Evolutionary conservation across 1,140 invertebrate species (phyloP).

Genomic region (Drosophila parvula): DNA sequence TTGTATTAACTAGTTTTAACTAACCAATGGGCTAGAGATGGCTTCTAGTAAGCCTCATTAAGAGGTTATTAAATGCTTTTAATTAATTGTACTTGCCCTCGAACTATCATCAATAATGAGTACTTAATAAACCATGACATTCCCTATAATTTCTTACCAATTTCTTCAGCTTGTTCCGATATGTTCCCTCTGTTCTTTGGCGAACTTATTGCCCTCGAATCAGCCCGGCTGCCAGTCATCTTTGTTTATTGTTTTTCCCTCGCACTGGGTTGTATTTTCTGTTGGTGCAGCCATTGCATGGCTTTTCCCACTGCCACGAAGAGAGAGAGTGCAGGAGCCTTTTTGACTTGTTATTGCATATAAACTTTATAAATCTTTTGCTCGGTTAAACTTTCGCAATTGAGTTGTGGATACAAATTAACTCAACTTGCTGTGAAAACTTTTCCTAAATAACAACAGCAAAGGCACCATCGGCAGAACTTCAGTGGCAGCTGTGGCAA

Average conservation of each 20-base stretch:
- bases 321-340: slow-evolving; percentile 26
- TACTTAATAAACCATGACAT: background rate
- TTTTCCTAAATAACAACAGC: slow-evolving; percentile 67
- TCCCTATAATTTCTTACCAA: background rate
- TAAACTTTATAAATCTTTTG: slow-evolving; percentile 82
- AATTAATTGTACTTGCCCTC: background rate
- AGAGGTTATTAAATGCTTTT: background rate
- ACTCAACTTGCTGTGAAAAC: slow-evolving; percentile 74
- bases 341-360: slow-evolving; percentile 75
- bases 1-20: too few relatives aligned
- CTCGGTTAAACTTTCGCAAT: slow-evolving; percentile 81
- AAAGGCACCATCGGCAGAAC: slow-evolving; percentile 46
- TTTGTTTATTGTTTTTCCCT: slow-evolving; percentile 67
- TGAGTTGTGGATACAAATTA: slow-evolving; percentile 82
- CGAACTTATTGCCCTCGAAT: slow-evolving; percentile 59
- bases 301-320: slow-evolving; percentile 10
- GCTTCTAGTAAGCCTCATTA: too few relatives aligned
- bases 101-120: background rate
- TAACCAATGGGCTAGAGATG: too few relatives aligned
- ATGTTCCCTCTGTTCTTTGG: slow-evolving; percentile 13
- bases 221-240: slow-evolving; percentile 18
- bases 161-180: background rate
- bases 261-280: slow-evolving; percentile 8
- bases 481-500: slow-evolving; percentile 58
- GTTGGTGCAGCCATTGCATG: slow-evolving; percentile 31